Evolutionary conservation across 1,140 invertebrate genomes (phyloP), one percentile per base, ranked within the genome.

Genomic region (Metaphire vulgaris): DNA sequence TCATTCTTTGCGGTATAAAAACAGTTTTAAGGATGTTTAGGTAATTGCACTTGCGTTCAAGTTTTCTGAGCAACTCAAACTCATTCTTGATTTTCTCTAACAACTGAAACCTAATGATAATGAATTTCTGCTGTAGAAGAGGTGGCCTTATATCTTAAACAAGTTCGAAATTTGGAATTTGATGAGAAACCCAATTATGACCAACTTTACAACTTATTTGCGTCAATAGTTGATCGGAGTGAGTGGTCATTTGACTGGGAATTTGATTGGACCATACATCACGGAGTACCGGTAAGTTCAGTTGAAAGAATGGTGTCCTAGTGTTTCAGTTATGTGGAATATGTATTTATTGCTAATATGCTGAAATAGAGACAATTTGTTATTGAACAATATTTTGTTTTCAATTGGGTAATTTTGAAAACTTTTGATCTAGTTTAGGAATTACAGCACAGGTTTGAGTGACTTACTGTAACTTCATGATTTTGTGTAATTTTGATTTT

Each of bases 161-260:
- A 99, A 88, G 96, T 98, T 76, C 90, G 97, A 81, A 90, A 94
- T 85, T 89, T 99, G 83, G 96, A 99, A 88, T 99, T 99, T 89
- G 99, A 99, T 89, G 97, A 99, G 89, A 97, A 95, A 77, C 97
- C 97, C 33, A 96, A 99, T 88, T 99, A 99, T 88, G 96, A 98
- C 88, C 97, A 98, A 89, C 90, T 98, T 83, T 90, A 95, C 81
- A 93, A 93, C 87, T 90, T 97, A 84, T 98, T 99, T 89, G 91
- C 92, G 87, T 94, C 95, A 88, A 90, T 98, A 81, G 96, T 96
- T 88, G 93, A 96, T 81, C 91, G 92, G 83, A 92, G 93, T 87
- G 93, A 93, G 78, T 98, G 92, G 87, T 90, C 92, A 78, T 92
- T 96, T 86, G 96, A 98, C 87, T 93, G 92, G 83, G 94, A 97